Evolutionary conservation across 2,113 vertebrate species (phyloP).

Genomic region (Sinocyclocheilus rhinocerous): DNA sequence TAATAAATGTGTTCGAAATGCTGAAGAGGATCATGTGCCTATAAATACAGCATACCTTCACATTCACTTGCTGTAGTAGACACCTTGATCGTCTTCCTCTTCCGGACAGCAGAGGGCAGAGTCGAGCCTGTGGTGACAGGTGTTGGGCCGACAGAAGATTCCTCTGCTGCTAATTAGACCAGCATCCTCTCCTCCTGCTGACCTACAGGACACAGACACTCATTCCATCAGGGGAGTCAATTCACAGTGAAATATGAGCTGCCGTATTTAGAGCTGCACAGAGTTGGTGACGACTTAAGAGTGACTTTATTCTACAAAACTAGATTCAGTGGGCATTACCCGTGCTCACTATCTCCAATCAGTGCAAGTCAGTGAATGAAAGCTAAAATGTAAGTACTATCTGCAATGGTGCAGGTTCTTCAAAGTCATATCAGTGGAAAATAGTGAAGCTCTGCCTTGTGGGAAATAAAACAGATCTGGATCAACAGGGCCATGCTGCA

Average conservation of each 20-base stretch:
- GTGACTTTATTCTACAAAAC: constrained; percentile 15
- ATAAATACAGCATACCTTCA: constrained; percentile 33
- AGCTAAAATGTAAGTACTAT: background rate
- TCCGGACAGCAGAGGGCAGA: constrained; percentile 52
- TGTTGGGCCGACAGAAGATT: constrained; percentile 53
- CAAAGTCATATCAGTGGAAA: background rate
- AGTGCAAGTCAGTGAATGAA: background rate
- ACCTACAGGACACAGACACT: constrained; percentile 60
- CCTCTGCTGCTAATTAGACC: constrained; percentile 61
- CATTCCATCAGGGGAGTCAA: constrained; percentile 60
- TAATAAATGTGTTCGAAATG: background rate
- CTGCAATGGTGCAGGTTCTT: background rate
- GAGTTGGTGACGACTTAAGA: constrained; percentile 32
- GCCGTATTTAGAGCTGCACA: constrained; percentile 58
- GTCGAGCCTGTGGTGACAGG: constrained; percentile 52
- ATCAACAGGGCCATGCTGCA: background rate
- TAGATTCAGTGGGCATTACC: constrained; percentile 11
- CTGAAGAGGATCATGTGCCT: background rate
- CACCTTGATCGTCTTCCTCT: constrained; percentile 7
- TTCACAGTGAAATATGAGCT: constrained; percentile 64
- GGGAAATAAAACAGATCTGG: constrained; percentile 10
- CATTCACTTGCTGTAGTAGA: background rate
- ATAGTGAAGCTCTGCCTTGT: background rate
- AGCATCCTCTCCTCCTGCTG: constrained; percentile 58
- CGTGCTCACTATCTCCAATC: background rate